phyloP scores from a whole-genome alignment of 2,797 vertebrate genomes.

The Todus mexicanus region DNA sequence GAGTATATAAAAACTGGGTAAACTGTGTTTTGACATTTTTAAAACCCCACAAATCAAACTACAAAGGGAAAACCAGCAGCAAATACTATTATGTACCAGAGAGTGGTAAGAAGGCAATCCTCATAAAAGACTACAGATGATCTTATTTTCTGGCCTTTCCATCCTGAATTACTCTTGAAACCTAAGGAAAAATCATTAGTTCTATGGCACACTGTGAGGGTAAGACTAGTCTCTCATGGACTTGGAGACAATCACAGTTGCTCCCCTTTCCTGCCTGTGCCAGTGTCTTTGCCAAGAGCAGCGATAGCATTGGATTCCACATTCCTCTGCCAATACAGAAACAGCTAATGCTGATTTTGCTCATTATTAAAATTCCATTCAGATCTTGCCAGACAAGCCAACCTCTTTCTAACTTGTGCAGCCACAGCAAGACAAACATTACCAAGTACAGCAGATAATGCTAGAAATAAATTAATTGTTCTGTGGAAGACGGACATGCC shows the following conservation, averaged over 20 bases:
- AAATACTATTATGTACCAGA: background rate
- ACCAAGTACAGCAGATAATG: background rate
- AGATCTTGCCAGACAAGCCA: background rate
- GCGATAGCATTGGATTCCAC: background rate
- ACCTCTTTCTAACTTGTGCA: background rate
- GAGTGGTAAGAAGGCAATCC: background rate
- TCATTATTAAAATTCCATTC: background rate
- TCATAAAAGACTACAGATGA: background rate
- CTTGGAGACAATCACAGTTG: background rate
- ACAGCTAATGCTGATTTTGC: background rate
- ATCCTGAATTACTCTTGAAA: background rate
- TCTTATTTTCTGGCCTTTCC: background rate
- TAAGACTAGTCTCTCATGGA: background rate
- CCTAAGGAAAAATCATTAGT: background rate
- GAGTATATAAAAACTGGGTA: slow-evolving; percentile 9
- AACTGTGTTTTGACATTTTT: slow-evolving; percentile 41
- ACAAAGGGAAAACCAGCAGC: slow-evolving; percentile 15
- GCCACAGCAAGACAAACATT: background rate
- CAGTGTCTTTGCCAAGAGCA: background rate
- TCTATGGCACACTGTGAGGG: background rate
- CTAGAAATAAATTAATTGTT: background rate
- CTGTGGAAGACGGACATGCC: background rate
- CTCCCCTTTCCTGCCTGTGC: background rate
- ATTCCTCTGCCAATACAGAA: background rate
- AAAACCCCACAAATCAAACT: slow-evolving; percentile 31